These are phyloP conservation scores for Torymus auratus DNA, from an alignment of 2,888 invertebrate genomes.

Conservation along the genomic window DNA sequence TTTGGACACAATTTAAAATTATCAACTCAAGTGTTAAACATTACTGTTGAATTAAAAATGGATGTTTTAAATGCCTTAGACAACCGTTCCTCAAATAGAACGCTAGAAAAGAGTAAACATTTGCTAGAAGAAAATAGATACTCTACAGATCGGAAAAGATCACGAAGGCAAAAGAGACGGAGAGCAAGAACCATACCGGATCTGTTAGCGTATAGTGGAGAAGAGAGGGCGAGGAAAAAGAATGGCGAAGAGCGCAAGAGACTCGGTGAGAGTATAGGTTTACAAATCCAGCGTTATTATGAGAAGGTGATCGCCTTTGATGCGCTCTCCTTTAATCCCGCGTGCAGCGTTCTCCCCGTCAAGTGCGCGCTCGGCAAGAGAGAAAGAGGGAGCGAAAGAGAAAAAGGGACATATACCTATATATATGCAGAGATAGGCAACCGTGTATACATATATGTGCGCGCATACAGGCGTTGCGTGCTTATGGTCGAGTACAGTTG, in stretches of 20 bases:
- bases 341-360: not conserved
- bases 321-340: slow-evolving; percentile 43
- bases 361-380: not conserved
- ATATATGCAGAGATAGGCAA: too few relatives aligned
- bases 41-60: too few relatives aligned
- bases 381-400: slow-evolving; percentile 12
- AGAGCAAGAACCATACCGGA: not conserved
- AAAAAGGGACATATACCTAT: not conserved
- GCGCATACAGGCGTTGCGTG: not conserved
- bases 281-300: slow-evolving; percentile 45
- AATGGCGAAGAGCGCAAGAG: not conserved
- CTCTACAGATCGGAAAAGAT: too few relatives aligned
- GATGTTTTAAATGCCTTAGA: too few relatives aligned
- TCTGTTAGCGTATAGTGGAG: not conserved
- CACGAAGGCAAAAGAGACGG: not conserved
- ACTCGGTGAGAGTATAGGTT: not conserved
- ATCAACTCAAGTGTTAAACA: too few relatives aligned
- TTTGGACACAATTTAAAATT: too few relatives aligned
- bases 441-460: too few relatives aligned
- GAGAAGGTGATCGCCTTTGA: slow-evolving; percentile 44
- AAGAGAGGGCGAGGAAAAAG: not conserved
- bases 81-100: too few relatives aligned
- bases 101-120: too few relatives aligned
- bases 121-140: too few relatives aligned
- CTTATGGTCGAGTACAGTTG: slow-evolving; percentile 24